Conservation (phyloP, 2,888 invertebrate genomes). For the Pseudoips prasinana region DNA sequence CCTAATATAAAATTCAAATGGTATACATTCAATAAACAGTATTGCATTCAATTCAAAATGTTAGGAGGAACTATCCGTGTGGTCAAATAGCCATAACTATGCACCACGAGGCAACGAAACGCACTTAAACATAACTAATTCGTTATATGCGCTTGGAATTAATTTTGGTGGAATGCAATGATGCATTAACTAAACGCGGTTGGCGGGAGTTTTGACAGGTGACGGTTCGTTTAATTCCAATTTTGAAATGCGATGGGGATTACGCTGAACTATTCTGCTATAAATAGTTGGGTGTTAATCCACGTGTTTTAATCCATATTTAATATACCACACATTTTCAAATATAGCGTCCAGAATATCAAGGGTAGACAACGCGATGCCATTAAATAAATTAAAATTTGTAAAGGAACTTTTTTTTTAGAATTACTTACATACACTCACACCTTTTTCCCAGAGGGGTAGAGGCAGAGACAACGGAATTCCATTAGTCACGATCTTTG, state of each 20-base stretch:
- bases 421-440: too few species aligned
- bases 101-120: conserved; percentile 39
- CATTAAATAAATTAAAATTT: too few species aligned
- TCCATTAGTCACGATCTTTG: too few species aligned
- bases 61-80: conserved; percentile 64
- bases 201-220: conserved; percentile 42
- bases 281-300: too few species aligned
- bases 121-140: conserved; percentile 67
- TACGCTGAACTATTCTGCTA: too few species aligned
- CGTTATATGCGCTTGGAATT: conserved; percentile 49
- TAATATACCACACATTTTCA: too few species aligned
- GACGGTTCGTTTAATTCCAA: conserved; percentile 17
- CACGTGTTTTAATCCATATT: too few species aligned
- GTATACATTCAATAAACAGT: conserved; percentile 55
- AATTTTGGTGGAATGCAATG: conserved; percentile 37
- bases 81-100: conserved; percentile 62
- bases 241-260: conserved; percentile 2
- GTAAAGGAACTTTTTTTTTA: too few species aligned
- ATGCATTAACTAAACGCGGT: conserved; percentile 38
- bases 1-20: conserved; percentile 54
- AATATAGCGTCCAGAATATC: too few species aligned
- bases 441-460: too few species aligned
- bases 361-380: too few species aligned
- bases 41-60: conserved; percentile 56
- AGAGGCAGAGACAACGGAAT: too few species aligned